Percentiles rank a stretch among this genome's conserved stretches.
Evolutionary conservation across 2,888 invertebrate genomes (phyloP).

Genomic region (Troides aeacus): DNA sequence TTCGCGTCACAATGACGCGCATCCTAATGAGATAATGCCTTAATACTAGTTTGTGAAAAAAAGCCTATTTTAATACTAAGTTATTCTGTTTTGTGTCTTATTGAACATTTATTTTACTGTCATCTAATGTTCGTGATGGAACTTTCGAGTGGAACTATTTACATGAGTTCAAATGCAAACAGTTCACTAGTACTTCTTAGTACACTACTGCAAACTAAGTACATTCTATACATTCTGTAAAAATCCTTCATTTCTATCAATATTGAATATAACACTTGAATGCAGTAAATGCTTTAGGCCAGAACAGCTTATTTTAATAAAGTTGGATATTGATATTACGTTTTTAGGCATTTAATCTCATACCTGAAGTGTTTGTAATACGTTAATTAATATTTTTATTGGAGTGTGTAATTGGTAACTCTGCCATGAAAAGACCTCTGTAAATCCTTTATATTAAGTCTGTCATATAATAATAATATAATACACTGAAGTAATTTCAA

Average conservation of each 20-base stretch:
- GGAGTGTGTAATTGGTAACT: neutral
- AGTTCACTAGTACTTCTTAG: neutral
- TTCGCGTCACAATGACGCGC: too few relatives aligned
- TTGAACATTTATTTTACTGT: slow-evolving; percentile 49
- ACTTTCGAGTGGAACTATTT: slow-evolving; percentile 59
- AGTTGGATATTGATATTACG: neutral
- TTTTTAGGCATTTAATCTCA: neutral
- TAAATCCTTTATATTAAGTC: too few relatives aligned
- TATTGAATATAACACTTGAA: neutral
- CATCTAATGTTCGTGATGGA: slow-evolving; percentile 70
- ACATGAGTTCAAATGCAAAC: slow-evolving; percentile 42
- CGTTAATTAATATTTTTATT: neutral
- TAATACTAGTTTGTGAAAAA: slow-evolving; percentile 15
- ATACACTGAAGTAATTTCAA: neutral
- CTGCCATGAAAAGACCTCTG: neutral
- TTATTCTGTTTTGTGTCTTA: slow-evolving; percentile 41
- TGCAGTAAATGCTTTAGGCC: neutral
- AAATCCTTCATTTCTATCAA: too few relatives aligned
- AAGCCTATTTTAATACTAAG: slow-evolving; percentile 39
- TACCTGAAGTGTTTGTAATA: neutral
- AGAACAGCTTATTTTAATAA: neutral
- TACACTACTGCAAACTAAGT: neutral
- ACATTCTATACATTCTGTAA: neutral
- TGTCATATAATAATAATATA: too few relatives aligned
- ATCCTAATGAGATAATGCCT: too few relatives aligned